Conservation (phyloP, 2,113 vertebrate genomes). For the Sakesphorus luctuosus region DNA sequence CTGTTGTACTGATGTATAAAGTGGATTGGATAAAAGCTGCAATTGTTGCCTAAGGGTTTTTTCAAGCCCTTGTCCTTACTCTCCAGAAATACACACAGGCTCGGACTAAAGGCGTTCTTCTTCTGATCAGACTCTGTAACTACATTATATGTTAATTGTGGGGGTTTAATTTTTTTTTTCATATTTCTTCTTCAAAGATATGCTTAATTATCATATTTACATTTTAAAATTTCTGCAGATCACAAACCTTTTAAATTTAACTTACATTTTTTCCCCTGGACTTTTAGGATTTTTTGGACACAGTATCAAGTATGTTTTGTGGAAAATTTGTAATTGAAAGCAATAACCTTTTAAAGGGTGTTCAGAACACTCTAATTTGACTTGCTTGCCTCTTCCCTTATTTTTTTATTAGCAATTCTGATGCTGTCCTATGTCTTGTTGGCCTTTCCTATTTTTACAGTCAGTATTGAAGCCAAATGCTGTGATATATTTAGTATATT, state of each 20-base stretch:
- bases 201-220: not conserved
- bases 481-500: not conserved
- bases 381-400: not conserved
- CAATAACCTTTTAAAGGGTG: not conserved
- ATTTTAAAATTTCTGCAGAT: not conserved
- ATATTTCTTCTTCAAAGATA: not conserved
- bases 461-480: not conserved
- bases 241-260: not conserved
- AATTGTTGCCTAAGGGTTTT: not conserved
- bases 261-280: not conserved
- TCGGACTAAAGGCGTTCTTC: not conserved
- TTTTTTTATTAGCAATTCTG: not conserved
- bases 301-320: not conserved
- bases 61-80: not conserved
- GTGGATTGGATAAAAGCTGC: not conserved
- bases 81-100: not conserved
- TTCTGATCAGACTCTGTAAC: not conserved
- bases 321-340: not conserved
- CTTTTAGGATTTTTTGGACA: not conserved
- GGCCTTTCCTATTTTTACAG: not conserved
- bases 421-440: not conserved
- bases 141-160: not conserved
- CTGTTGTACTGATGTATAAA: not conserved
- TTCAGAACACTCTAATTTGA: not conserved
- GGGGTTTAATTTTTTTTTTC: rapidly evolving